Percentiles rank a stretch among this genome's conserved stretches.
Evolutionary conservation across 2,888 invertebrate genomes (phyloP).

Genomic region (Sinopyrophorus schimmeli): DNA sequence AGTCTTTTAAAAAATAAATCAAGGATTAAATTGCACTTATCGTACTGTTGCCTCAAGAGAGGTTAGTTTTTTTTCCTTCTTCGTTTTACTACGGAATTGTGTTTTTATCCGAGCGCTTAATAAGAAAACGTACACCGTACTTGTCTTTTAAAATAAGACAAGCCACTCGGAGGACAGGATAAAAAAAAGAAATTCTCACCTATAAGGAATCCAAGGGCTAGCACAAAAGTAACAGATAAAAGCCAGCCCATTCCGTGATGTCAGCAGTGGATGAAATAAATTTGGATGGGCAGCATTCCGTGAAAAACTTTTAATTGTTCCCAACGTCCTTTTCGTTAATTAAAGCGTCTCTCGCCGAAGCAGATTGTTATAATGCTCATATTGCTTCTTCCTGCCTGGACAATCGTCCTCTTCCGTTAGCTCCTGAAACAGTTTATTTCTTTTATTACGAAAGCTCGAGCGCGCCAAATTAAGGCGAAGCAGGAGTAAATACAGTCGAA

Average conservation of each 20-base stretch:
- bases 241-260: conserved; percentile 58
- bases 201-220: conserved; percentile 55
- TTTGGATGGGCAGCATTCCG: conserved; percentile 30
- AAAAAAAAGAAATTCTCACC: conserved; percentile 41
- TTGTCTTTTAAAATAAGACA: too few relatives aligned
- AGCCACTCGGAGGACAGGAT: neutral
- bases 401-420: neutral
- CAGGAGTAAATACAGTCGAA: too few relatives aligned
- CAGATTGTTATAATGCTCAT: conserved; percentile 7
- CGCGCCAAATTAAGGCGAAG: too few relatives aligned
- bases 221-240: conserved; percentile 54
- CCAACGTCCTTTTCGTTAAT: conserved; percentile 14
- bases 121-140: too few relatives aligned
- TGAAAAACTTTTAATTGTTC: conserved; percentile 28
- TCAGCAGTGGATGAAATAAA: conserved; percentile 47
- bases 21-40: too few relatives aligned
- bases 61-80: too few relatives aligned
- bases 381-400: conserved; percentile 4
- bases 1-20: too few relatives aligned
- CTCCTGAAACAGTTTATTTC: conserved; percentile 15
- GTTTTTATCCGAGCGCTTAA: too few relatives aligned
- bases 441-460: conserved; percentile 1
- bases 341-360: conserved; percentile 7
- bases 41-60: too few relatives aligned
- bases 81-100: too few relatives aligned